Base-by-base conservation (phyloP, 1,140 invertebrate genomes). In the Cotesia glomerata region DNA sequence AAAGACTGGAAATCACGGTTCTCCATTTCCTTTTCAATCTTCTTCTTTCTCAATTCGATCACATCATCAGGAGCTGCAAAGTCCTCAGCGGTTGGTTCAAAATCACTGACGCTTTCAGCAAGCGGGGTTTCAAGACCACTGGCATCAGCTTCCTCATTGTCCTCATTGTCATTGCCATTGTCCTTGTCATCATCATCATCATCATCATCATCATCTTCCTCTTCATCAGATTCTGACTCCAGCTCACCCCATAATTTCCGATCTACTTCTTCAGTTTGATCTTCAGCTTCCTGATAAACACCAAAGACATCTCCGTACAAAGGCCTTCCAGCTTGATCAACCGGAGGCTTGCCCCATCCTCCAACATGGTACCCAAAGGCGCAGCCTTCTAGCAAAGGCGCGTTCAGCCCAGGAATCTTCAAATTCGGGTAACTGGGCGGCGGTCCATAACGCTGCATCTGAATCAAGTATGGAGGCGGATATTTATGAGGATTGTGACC, bases 261-360 rank as follows among this genome's bases (percentile, higher is more conserved):
- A 79, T 99, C 97, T 26, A 99, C 92, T 74, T 97, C 95, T 76
- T 96, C 95, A 79, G 99, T 97, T 63, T 87, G 59, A 1, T 80
- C 78, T 82, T 94, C 92, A 2, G 89, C 89, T 39, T 92, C 92
- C 0, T 80, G 78, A 1, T 83, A 73, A 36, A 87, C 76, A 3
- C 98, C 98, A 86, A 99, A 99, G 0, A 99, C 98, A 88, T 99
- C 98, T 7, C 98, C 98, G 86, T 99, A 99, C 0, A 99, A 87
- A 0, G 98, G 98, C 85, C 97, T 94, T n/a, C 98, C 98, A 76
- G 92, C 93, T 87, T 99, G 98, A 88, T 99, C 98, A 0, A 99
- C 98, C 1, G 98, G 98, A n/a, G 98, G 98, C 87, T 99, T 99
- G 65, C 98, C 98, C 98, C 98, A 99, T 61, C 98, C 98, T 51